These are phyloP conservation scores for Hybognathus amarus DNA, from an alignment of 2,797 vertebrate genomes.

Conservation along the genomic window DNA sequence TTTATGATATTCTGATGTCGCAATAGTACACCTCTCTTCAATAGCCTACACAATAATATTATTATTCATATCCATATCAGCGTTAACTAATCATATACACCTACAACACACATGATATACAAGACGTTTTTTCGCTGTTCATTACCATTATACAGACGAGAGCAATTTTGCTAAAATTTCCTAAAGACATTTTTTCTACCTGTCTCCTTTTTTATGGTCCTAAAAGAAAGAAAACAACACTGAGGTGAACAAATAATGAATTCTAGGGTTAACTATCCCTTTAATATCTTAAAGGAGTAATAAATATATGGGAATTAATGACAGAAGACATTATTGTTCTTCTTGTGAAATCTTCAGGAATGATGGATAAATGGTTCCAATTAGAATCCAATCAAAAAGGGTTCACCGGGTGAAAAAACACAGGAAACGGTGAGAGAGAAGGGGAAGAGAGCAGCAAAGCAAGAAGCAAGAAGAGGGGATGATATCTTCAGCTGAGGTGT, in stretches of 20 bases:
- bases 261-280: neutral
- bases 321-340: neutral
- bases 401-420: conserved; percentile 9
- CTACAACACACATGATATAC: neutral
- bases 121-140: neutral
- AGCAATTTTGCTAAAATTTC: neutral
- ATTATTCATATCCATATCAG: neutral
- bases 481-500: conserved; percentile 33
- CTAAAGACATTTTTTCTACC: neutral
- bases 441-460: conserved; percentile 6
- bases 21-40: neutral
- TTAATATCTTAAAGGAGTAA: neutral
- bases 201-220: neutral
- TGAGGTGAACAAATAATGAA: neutral
- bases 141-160: neutral
- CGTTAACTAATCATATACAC: neutral
- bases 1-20: neutral
- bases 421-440: conserved; percentile 5
- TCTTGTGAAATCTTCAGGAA: neutral
- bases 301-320: neutral
- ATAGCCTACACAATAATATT: neutral
- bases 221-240: neutral
- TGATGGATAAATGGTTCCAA: neutral
- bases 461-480: conserved; percentile 34
- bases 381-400: conserved; percentile 5